phyloP scores from a whole-genome alignment of 2,113 vertebrate species.

The Ardeotis arabs region DNA sequence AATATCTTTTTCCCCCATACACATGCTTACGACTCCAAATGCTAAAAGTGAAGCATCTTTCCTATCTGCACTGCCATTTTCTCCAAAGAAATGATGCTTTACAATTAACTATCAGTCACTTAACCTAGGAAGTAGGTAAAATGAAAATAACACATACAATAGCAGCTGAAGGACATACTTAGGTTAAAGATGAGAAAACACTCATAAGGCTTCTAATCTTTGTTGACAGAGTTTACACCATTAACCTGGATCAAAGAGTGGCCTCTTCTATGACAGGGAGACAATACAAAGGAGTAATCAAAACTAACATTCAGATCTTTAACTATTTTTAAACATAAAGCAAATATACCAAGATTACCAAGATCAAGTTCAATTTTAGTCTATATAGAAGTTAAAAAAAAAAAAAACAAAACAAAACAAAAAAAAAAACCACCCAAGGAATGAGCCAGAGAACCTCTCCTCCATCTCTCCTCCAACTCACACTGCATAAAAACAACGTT shows the following conservation, averaged over 20 bases:
- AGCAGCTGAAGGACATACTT: background rate
- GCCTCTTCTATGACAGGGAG: background rate
- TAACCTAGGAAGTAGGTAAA: background rate
- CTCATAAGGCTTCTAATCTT: background rate
- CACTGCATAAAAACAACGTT: background rate
- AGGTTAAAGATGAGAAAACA: background rate
- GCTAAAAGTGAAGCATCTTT: background rate
- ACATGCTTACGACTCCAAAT: background rate
- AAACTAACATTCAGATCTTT: background rate
- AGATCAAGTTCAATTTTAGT: background rate
- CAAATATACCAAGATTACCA: background rate
- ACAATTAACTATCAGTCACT: background rate
- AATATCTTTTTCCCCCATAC: background rate
- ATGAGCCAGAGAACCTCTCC: background rate
- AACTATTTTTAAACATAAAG: background rate
- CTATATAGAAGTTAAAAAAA: background rate
- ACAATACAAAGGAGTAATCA: background rate
- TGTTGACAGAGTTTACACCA: background rate
- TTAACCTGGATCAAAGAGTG: background rate
- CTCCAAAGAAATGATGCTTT: background rate
- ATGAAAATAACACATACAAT: background rate
- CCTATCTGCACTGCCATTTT: background rate
- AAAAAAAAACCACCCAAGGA: background rate
- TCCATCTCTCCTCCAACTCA: background rate
- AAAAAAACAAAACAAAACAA: background rate